phyloP scores from a whole-genome alignment of 2,797 vertebrate species.

The Ptychobarbus kaznakovi region DNA sequence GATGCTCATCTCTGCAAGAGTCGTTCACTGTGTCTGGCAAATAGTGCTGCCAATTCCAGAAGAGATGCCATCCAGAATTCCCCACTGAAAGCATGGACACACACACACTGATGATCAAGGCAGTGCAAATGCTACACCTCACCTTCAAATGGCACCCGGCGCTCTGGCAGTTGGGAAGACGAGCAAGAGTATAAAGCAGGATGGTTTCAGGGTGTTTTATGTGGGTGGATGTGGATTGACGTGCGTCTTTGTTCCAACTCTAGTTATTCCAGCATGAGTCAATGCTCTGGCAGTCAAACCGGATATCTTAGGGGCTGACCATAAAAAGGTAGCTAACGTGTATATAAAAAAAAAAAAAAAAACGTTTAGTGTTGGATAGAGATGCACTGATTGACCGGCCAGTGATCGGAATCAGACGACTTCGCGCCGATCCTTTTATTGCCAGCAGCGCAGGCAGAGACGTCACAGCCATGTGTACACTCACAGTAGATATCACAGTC shows the following conservation, averaged over 20 bases:
- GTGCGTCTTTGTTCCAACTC: constrained; percentile 11
- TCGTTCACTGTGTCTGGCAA: constrained; percentile 38
- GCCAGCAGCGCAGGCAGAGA: too few relatives aligned
- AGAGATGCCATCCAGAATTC: constrained; percentile 38
- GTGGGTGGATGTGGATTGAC: constrained; percentile 45
- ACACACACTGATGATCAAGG: constrained; percentile 46
- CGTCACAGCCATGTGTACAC: too few relatives aligned
- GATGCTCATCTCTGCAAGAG: constrained; percentile 42
- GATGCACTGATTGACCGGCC: too few relatives aligned
- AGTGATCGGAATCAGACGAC: too few relatives aligned
- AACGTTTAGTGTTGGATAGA: background rate
- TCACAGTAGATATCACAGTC: too few relatives aligned
- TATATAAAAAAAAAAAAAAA: background rate
- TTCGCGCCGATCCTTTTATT: too few relatives aligned
- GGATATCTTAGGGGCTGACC: constrained; percentile 17
- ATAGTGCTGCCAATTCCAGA: constrained; percentile 39
- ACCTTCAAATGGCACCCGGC: constrained; percentile 38
- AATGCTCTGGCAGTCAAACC: background rate
- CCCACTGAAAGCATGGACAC: constrained; percentile 42
- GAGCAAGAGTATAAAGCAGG: constrained; percentile 15
- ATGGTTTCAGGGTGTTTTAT: constrained; percentile 35
- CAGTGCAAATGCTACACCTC: constrained; percentile 42
- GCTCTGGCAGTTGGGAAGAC: constrained; percentile 31
- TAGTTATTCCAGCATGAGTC: constrained; percentile 39
- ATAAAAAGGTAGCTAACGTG: background rate